Evolutionary conservation across 2,797 vertebrate genomes (phyloP).

Genomic region (Chelmon rostratus): DNA sequence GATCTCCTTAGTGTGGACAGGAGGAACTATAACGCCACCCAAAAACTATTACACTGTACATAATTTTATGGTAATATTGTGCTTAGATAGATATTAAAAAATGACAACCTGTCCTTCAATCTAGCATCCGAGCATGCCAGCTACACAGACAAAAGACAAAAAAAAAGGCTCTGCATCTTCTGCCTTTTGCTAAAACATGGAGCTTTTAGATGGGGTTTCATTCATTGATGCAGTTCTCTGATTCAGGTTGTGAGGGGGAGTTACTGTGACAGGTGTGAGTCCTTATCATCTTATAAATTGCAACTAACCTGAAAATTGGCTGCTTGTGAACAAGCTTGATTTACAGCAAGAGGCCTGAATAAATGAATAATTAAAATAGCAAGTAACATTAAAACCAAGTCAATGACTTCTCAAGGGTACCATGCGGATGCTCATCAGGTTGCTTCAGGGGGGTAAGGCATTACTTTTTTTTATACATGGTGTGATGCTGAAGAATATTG

Average conservation of each 20-base stretch:
- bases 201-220: background rate
- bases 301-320: constrained; percentile 44
- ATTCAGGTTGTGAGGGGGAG: background rate
- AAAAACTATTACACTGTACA: background rate
- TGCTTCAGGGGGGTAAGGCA: background rate
- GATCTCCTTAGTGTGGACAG: background rate
- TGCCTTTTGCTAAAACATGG: background rate
- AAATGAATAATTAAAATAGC: constrained; percentile 40
- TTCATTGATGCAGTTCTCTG: background rate
- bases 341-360: constrained; percentile 22
- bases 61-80: background rate
- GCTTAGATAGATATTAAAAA: background rate
- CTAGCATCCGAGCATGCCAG: background rate
- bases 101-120: background rate
- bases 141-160: background rate
- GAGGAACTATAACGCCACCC: background rate
- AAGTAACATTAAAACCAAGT: constrained; percentile 28
- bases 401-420: constrained; percentile 44
- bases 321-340: constrained; percentile 27
- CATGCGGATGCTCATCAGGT: background rate
- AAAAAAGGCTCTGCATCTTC: background rate
- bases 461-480: background rate
- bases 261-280: constrained; percentile 27
- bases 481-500: constrained; percentile 26
- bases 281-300: constrained; percentile 27